Base-by-base conservation (phyloP, 2,113 vertebrate genomes). In the Thunnus thynnus region DNA sequence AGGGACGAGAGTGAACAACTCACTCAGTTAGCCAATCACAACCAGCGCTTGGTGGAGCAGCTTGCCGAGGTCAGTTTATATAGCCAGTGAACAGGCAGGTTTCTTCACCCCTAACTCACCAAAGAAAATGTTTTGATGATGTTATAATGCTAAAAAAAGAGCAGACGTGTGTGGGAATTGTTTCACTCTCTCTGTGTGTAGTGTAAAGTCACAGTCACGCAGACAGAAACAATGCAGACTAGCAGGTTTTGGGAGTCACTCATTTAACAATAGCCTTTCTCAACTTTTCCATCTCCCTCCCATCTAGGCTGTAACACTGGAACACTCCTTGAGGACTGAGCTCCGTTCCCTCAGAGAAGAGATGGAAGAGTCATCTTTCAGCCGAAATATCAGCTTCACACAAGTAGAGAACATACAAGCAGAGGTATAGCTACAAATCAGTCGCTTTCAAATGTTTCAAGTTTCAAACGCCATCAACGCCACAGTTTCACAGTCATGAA, bases 1-100 rank as follows among this genome's bases (percentile, higher is more conserved):
- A 91, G 83, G 9, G 94, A 95, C 54, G 95, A 95, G 76, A 91
- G 84, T 1, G 92, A 94, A 20, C 94, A 95, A 65, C 90, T 96
- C 62, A 88, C 86, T 1, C 94, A 95, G 66, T 82, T 96, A 20
- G 90, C 94, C 86, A 94, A 67, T 79, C 95, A 96, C 57, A 96
- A 96, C 90, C 95, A 96, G 20, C 92, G 94, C 3, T 72, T 96
- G 62, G 95, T 96, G 86, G 95, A 96, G 85, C 95, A 96, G 83
- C 88, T 96, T 9, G 92, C 95, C 66, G 95, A 96, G 95, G 95
- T 96, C 56, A 85, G 85, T 82, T 67, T 30, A 41, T 14, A 13
- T 17, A 1, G 70, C 20, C 3, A 36, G 6, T 30, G 3, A 70
- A 51, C 16, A 46, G 22, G n/a, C 51, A 60, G 13, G 51, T 68